Evolutionary conservation across 2,113 vertebrate genomes (phyloP).

Genomic region (Urocolius indicus): DNA sequence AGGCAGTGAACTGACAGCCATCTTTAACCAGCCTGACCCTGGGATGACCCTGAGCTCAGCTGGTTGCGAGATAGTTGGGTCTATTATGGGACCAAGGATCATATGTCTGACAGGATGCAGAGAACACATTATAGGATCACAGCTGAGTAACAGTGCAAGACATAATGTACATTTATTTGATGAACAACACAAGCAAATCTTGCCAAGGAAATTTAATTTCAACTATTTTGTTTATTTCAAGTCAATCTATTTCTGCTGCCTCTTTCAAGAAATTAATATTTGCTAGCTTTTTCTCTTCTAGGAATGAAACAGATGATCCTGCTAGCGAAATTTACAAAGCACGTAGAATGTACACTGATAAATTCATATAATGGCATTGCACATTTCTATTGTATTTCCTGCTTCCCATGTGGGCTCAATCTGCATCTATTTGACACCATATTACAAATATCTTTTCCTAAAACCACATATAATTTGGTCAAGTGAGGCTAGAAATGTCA

Average conservation of each 20-base stretch:
- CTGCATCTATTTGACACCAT: not conserved
- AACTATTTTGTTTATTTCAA: constrained; percentile 68
- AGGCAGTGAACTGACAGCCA: constrained; percentile 78
- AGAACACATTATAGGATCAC: constrained; percentile 69
- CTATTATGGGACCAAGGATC: constrained; percentile 76
- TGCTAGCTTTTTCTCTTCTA: constrained; percentile 43
- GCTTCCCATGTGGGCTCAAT: constrained; percentile 37
- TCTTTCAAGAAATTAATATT: constrained; percentile 48
- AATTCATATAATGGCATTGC: constrained; percentile 19
- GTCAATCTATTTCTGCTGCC: constrained; percentile 32
- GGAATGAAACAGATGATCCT: constrained; percentile 11
- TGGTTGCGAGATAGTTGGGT: constrained; percentile 77
- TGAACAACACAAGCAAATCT: constrained; percentile 53
- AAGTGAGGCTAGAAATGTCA: not conserved
- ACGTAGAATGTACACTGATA: constrained; percentile 39
- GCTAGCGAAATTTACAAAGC: constrained; percentile 41
- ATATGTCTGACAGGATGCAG: constrained; percentile 73
- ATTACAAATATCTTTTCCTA: not conserved
- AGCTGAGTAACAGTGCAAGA: constrained; percentile 71
- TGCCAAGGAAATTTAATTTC: constrained; percentile 69
- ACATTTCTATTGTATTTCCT: constrained; percentile 26
- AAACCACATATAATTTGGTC: not conserved
- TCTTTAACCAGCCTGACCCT: constrained; percentile 83
- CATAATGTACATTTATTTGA: constrained; percentile 61
- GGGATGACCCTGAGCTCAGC: constrained; percentile 81